Conservation (phyloP, 2,797 vertebrate species). For the Takifugu ocellatus region DNA sequence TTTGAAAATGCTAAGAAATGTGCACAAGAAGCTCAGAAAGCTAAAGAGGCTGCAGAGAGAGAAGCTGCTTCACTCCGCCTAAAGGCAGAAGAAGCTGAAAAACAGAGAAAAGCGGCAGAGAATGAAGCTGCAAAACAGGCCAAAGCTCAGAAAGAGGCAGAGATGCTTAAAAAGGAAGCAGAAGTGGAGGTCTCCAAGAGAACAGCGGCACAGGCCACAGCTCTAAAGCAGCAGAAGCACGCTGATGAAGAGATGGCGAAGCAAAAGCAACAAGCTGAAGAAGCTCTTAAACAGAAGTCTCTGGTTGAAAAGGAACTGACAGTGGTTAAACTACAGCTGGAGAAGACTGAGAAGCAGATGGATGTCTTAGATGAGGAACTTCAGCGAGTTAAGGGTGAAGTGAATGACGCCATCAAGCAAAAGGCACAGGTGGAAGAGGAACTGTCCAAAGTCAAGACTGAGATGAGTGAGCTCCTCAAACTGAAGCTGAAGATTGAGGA, state of each 20-base stretch:
- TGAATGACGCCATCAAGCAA: conserved; percentile 83
- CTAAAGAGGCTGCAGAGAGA: conserved; percentile 83
- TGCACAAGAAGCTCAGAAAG: conserved; percentile 83
- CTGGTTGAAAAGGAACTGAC: conserved; percentile 89
- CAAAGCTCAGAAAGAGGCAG: conserved; percentile 82
- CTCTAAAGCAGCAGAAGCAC: conserved; percentile 85
- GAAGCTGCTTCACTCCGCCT: conserved; percentile 82
- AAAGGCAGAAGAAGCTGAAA: conserved; percentile 89
- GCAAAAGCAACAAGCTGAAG: conserved; percentile 89
- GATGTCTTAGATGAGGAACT: conserved; percentile 87
- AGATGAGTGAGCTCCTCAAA: conserved; percentile 91
- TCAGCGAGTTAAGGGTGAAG: conserved; percentile 89
- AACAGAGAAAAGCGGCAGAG: conserved; percentile 84
- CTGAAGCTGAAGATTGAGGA: conserved; percentile 87
- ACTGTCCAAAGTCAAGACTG: conserved; percentile 84
- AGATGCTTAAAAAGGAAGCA: conserved; percentile 86
- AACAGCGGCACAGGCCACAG: conserved; percentile 84
- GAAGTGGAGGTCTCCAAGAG: conserved; percentile 84
- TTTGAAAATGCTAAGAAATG: conserved; percentile 82
- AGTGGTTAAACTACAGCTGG: conserved; percentile 83
- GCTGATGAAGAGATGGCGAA: conserved; percentile 91
- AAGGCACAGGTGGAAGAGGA: conserved; percentile 89
- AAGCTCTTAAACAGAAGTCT: conserved; percentile 87
- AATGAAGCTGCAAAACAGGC: conserved; percentile 83
- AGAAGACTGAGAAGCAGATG: conserved; percentile 92